Conservation (phyloP, 2,888 invertebrate genomes). For the Tetheella fluctuosa region DNA sequence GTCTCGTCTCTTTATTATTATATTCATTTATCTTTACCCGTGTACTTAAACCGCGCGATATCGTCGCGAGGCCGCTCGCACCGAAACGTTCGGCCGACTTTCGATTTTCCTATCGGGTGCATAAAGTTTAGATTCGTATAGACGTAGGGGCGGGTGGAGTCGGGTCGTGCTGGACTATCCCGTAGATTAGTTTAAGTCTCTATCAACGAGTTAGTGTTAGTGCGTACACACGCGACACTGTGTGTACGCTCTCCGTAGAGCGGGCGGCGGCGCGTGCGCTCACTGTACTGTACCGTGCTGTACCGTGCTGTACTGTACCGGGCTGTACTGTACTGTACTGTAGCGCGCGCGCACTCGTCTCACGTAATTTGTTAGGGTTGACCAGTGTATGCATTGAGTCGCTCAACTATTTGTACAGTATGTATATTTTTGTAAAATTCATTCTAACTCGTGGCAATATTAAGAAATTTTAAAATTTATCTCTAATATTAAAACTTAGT, state of each 20-base stretch:
- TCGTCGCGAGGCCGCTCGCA: slow-evolving; percentile 18
- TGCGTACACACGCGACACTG: slow-evolving; percentile 34
- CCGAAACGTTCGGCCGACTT: slow-evolving; percentile 40
- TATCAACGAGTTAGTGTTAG: slow-evolving; percentile 82
- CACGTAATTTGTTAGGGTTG: slow-evolving; percentile 45
- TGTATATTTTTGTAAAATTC: slow-evolving; percentile 83
- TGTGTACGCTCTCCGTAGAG: slow-evolving; percentile 10
- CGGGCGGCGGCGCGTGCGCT: slow-evolving; percentile 23
- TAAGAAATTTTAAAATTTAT: slow-evolving; percentile 71
- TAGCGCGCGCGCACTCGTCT: slow-evolving; percentile 21
- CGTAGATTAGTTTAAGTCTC: slow-evolving; percentile 58
- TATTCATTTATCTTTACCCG: not conserved
- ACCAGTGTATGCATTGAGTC: slow-evolving; percentile 67
- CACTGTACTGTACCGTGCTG: not conserved
- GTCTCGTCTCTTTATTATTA: not conserved
- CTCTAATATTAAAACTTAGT: slow-evolving; percentile 74
- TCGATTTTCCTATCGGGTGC: slow-evolving; percentile 55
- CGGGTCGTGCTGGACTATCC: slow-evolving; percentile 49
- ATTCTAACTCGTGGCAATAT: slow-evolving; percentile 81
- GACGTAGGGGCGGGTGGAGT: slow-evolving; percentile 42
- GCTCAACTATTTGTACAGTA: slow-evolving; percentile 80
- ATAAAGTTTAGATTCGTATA: slow-evolving; percentile 49
- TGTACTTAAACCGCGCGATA: slow-evolving; percentile 1
- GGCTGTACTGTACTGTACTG: slow-evolving; percentile 12
- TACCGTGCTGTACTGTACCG: not conserved